A percentile compares a stretch with the other conserved stretches of the same genome.
phyloP scores from a whole-genome alignment of 2,797 vertebrate genomes.

The Labeo calbasu region DNA sequence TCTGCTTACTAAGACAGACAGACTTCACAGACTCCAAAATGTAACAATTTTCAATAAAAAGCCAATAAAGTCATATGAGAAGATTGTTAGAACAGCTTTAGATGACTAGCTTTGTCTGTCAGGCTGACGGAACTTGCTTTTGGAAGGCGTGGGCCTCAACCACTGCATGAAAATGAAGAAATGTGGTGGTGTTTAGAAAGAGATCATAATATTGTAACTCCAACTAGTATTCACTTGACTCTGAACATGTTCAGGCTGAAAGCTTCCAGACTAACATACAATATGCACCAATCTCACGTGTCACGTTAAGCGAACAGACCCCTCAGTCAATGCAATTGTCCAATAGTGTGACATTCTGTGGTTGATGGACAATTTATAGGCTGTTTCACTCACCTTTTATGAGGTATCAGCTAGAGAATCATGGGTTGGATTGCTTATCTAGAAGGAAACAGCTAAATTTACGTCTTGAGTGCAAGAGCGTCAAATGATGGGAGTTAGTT shows the following conservation, averaged over 20 bases:
- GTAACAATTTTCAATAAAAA: constrained; percentile 8
- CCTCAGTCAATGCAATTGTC: constrained; percentile 19
- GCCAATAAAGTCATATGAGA: constrained; percentile 3
- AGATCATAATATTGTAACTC: constrained; percentile 36
- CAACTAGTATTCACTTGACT: constrained; percentile 22
- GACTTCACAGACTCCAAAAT: not conserved
- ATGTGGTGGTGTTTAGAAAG: constrained; percentile 49
- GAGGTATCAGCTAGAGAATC: constrained; percentile 69
- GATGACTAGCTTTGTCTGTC: not conserved
- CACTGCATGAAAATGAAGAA: constrained; percentile 31
- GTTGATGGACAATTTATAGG: constrained; percentile 36
- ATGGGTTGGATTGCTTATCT: constrained; percentile 63
- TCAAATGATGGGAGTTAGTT: constrained; percentile 9
- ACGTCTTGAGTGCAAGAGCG: constrained; percentile 68
- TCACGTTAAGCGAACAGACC: constrained; percentile 30
- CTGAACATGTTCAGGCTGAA: constrained; percentile 37
- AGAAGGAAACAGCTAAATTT: constrained; percentile 70
- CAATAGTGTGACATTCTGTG: constrained; percentile 8
- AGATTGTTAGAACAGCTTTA: not conserved
- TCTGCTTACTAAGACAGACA: not conserved
- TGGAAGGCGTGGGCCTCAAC: constrained; percentile 38
- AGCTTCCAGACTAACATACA: constrained; percentile 34
- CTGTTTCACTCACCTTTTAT: constrained; percentile 67
- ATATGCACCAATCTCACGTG: constrained; percentile 32
- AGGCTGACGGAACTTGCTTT: not conserved